Evolutionary conservation across 2,888 invertebrate species (phyloP).

Genomic region (Gonocerus acuteangulatus): DNA sequence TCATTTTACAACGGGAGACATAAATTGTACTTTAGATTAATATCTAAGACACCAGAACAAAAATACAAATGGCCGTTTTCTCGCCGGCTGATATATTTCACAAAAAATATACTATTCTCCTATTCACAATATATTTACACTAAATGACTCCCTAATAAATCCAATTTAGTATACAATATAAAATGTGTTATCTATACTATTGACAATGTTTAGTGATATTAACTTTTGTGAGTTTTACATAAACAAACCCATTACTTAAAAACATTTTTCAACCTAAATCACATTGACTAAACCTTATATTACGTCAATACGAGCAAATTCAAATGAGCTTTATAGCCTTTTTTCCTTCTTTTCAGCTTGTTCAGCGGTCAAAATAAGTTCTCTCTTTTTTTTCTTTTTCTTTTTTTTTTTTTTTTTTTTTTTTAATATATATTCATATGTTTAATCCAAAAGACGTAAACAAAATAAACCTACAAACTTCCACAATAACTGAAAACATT

Average conservation of each 20-base stretch:
- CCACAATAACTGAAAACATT: neutral
- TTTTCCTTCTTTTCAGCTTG: neutral
- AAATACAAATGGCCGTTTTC: conserved; percentile 3
- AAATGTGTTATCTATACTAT: conserved; percentile 19
- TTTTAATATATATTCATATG: neutral
- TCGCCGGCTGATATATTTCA: conserved; percentile 14
- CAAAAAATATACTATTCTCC: conserved; percentile 18
- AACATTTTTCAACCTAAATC: no score
- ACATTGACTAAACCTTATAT: no score
- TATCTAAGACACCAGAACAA: conserved; percentile 15
- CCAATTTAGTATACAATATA: conserved; percentile 18
- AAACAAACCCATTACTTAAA: no score
- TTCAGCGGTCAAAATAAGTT: no score
- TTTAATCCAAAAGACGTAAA: neutral
- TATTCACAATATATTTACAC: conserved; percentile 5
- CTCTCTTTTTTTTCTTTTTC: no score
- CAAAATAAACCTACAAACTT: neutral
- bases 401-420: neutral
- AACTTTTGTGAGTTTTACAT: no score
- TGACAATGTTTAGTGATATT: conserved; percentile 4
- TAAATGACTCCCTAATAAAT: neutral
- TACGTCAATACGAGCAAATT: no score
- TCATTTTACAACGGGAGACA: conserved; percentile 12
- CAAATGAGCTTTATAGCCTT: no score
- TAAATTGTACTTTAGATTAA: conserved; percentile 17